These are phyloP conservation scores for Ectemnius cavifrons DNA, from an alignment of 2,888 invertebrate species.

Conservation along the genomic window DNA sequence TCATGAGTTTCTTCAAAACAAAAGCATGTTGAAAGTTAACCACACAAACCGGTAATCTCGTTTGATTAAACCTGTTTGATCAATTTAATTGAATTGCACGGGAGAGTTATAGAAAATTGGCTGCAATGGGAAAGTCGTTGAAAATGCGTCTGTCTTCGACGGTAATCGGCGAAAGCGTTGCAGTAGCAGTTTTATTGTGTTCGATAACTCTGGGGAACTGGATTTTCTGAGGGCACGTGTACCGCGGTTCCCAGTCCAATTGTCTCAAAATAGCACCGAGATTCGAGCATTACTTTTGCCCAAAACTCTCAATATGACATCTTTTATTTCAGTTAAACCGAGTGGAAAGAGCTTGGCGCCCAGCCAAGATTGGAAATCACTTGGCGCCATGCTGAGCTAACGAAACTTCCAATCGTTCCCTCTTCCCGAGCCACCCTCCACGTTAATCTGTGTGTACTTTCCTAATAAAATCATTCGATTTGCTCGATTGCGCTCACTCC, in stretches of 20 bases:
- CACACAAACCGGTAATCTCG: too few relatives aligned
- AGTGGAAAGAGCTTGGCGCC: conserved; percentile 64
- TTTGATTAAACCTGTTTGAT: background rate
- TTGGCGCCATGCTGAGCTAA: conserved; percentile 67
- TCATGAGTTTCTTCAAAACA: too few relatives aligned
- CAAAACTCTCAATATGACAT: conserved; percentile 68
- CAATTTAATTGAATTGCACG: background rate
- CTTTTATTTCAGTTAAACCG: conserved; percentile 72
- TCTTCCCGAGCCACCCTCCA: conserved; percentile 7
- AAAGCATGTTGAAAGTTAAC: too few relatives aligned
- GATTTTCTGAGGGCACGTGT: conserved; percentile 17
- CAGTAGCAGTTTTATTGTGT: conserved; percentile 49
- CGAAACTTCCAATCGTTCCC: conserved; percentile 60
- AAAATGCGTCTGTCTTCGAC: conserved; percentile 52
- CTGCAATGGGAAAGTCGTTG: conserved; percentile 33
- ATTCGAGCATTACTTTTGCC: conserved; percentile 53
- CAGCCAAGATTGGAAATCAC: conserved; percentile 69
- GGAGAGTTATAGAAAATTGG: conserved; percentile 27
- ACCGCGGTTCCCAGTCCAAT: background rate
- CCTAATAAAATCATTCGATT: conserved; percentile 26
- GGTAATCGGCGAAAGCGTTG: conserved; percentile 41
- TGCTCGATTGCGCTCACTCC: background rate
- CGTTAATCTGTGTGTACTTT: conserved; percentile 49
- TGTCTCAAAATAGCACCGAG: conserved; percentile 30
- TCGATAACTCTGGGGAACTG: conserved; percentile 49